A percentile compares a stretch with the other conserved stretches of the same genome.
Evolutionary conservation across 2,113 vertebrate species (phyloP).

Genomic region (Centropus bengalensis): DNA sequence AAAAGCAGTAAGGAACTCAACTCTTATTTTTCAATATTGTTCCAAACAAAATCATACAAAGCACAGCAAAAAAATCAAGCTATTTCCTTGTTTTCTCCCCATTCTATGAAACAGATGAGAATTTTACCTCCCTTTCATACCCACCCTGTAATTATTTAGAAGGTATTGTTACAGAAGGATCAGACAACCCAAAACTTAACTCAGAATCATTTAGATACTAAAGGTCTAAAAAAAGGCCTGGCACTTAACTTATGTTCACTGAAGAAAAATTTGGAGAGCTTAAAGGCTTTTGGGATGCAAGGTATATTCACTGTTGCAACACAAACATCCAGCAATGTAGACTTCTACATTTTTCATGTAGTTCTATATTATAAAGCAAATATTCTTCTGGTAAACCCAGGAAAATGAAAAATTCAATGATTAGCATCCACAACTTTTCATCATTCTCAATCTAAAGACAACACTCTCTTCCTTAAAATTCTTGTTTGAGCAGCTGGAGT

Average conservation of each 20-base stretch:
- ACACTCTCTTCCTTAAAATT: not conserved
- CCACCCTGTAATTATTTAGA: not conserved
- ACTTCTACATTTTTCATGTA: not conserved
- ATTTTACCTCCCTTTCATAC: not conserved
- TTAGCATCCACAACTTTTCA: not conserved
- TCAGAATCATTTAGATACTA: fast-evolving
- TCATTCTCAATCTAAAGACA: constrained; percentile 19
- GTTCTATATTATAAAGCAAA: not conserved
- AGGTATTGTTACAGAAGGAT: not conserved
- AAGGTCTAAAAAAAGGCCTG: not conserved
- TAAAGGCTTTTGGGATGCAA: not conserved
- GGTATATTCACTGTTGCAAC: not conserved
- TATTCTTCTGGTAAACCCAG: not conserved
- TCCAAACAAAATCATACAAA: not conserved
- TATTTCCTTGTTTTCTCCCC: not conserved
- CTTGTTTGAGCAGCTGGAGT: constrained; percentile 25
- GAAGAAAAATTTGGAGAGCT: not conserved
- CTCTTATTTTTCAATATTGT: not conserved
- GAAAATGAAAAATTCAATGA: not conserved
- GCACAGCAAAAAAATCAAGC: not conserved
- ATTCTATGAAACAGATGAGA: not conserved
- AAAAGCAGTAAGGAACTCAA: not conserved
- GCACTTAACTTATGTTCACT: not conserved
- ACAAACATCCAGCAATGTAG: not conserved
- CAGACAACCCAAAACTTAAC: not conserved